Evolutionary conservation across 1,140 invertebrate species (phyloP).

Genomic region (Polypedilum pembai): DNA sequence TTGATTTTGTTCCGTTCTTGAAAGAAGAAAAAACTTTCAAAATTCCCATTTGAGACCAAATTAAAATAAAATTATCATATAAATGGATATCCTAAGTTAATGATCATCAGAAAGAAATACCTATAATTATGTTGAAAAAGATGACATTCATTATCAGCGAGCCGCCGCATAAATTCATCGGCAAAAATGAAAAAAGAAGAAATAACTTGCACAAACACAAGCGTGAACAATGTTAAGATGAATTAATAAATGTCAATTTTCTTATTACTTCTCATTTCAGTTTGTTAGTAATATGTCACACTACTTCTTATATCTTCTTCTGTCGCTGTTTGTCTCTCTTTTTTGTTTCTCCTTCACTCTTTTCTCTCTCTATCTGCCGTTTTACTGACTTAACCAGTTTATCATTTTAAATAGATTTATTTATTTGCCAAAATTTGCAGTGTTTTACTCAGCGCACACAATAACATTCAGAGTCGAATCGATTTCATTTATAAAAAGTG

Average conservation of each 20-base stretch:
- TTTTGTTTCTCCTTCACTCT: too few species aligned
- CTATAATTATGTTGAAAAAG: too few species aligned
- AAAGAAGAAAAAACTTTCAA: background rate
- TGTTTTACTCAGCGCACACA: background rate
- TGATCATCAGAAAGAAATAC: background rate
- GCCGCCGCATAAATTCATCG: too few species aligned
- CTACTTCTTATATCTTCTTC: background rate
- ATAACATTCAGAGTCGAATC: background rate
- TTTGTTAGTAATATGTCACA: slow-evolving; percentile 3
- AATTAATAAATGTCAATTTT: slow-evolving; percentile 20
- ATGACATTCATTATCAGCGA: too few species aligned
- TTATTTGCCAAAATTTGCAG: background rate
- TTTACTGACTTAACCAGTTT: slow-evolving; percentile 1
- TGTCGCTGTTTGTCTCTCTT: background rate
- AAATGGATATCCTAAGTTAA: background rate
- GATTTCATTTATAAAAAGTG: background rate
- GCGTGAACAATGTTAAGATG: background rate
- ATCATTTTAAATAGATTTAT: slow-evolving; percentile 20
- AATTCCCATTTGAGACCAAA: background rate
- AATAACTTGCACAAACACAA: too few species aligned
- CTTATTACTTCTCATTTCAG: background rate
- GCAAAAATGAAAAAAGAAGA: too few species aligned
- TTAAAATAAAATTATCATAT: slow-evolving; percentile 9
- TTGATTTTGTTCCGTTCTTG: background rate
- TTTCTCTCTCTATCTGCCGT: background rate